Percentiles rank a stretch among this genome's conserved stretches.
Evolutionary conservation across 2,888 invertebrate species (phyloP).

Genomic region (Axea sp.): DNA sequence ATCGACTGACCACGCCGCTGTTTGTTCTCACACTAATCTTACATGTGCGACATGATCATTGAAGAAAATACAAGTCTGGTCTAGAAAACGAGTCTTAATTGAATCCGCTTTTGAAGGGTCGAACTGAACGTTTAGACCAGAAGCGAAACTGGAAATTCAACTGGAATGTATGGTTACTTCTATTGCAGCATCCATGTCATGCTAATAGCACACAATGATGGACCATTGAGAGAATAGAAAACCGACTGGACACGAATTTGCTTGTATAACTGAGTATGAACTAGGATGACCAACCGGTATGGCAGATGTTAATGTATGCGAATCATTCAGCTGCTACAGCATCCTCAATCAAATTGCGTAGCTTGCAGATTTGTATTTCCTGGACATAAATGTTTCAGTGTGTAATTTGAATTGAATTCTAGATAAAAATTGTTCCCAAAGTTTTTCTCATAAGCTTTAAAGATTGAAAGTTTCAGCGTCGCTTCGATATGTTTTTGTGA

Average conservation of each 20-base stretch:
- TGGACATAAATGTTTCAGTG: constrained; percentile 49
- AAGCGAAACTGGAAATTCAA: constrained; percentile 71
- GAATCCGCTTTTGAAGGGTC: constrained; percentile 53
- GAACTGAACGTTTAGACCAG: constrained; percentile 60
- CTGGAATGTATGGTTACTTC: constrained; percentile 63
- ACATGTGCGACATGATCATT: constrained; percentile 52
- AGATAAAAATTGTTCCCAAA: too few species aligned
- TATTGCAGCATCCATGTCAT: constrained; percentile 74
- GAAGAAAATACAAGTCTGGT: constrained; percentile 61
- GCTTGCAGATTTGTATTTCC: constrained; percentile 48
- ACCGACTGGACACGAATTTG: constrained; percentile 69
- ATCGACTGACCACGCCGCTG: constrained; percentile 54
- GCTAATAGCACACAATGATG: constrained; percentile 69
- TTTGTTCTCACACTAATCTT: constrained; percentile 63
- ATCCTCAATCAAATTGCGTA: constrained; percentile 52
- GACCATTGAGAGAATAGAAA: constrained; percentile 73
- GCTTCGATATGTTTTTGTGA: too few species aligned
- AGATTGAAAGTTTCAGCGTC: too few species aligned
- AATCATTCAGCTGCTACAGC: constrained; percentile 74
- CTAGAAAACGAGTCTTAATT: constrained; percentile 71
- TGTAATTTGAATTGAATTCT: constrained; percentile 21
- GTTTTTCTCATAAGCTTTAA: too few species aligned
- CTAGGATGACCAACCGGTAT: constrained; percentile 76
- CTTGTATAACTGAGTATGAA: constrained; percentile 71
- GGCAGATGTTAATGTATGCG: constrained; percentile 75